These are phyloP conservation scores for Drosophila kurseongensis DNA, from an alignment of 1,140 invertebrate genomes.

Conservation along the genomic window DNA sequence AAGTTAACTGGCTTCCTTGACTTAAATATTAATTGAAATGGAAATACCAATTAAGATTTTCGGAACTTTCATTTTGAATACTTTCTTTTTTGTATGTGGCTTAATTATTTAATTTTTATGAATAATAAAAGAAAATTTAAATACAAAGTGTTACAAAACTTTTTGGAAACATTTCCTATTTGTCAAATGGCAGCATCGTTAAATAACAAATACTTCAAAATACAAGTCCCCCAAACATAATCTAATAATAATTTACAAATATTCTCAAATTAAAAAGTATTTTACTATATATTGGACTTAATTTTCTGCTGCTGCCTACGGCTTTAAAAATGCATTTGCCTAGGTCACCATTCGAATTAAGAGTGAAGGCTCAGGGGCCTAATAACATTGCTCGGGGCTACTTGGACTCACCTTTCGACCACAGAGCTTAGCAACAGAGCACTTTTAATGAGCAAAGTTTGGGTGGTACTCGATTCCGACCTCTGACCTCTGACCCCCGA, in stretches of 20 bases:
- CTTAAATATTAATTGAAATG: too few species aligned
- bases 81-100: too few species aligned
- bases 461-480: not conserved
- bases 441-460: conserved; percentile 64
- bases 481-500: not conserved
- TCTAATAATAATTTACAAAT: too few species aligned
- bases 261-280: not conserved
- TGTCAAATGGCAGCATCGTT: not conserved
- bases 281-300: not conserved
- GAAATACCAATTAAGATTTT: too few species aligned
- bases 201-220: not conserved
- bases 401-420: conserved; percentile 52
- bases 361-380: conserved; percentile 54
- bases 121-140: too few species aligned
- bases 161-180: too few species aligned
- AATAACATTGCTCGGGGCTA: conserved; percentile 38
- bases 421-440: conserved; percentile 1
- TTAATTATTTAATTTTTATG: too few species aligned
- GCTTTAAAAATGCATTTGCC: conserved; percentile 55
- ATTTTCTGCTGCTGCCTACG: conserved; percentile 41
- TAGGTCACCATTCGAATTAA: conserved; percentile 45
- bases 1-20: too few species aligned
- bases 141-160: too few species aligned
- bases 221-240: too few species aligned
- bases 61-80: too few species aligned